Base-by-base conservation (phyloP, 1,140 invertebrate genomes). In the Musca vetustissima region DNA sequence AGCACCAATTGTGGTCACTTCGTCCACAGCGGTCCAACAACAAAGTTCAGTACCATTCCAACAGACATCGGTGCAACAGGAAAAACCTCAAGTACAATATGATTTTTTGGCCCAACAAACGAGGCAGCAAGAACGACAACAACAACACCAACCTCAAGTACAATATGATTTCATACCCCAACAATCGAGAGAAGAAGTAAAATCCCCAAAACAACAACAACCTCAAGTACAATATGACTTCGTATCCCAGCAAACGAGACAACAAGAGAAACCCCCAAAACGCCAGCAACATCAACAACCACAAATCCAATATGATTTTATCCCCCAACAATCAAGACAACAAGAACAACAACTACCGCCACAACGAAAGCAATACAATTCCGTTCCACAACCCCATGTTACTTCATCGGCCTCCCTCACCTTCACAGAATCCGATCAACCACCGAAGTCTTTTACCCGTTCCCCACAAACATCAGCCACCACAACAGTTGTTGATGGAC, bases 401-500 rank as follows among this genome's bases (percentile, higher is more conserved):
- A 47, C 21, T 9, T 47, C 19, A 1, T 19, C 17, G 14, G 13
- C 8, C 28, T 47, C n/a, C 9, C 11, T 22, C 15, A 61, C 17
- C 4, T 17, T 21, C 17, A 21, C 13, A 53, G 22, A 53, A 53
- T 21, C 22, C n/a, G 52, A 53, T 11, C 55, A 28, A 15, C 17
- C n/a, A 2, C 55, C 53, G 14, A 28, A 43, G 11, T 43, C 11
- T 21, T 48, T 11, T 15, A 61, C 11, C 24, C 22, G 24, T 52
- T 52, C 47, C 43, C 43, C 7, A 17, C 55, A 19, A 57, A 55
- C 69, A 53, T 50, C 67, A 4, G 52, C 57, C 14, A 77, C 77
- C 25, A 75, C 78, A 66, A 74, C 70, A 49, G 72, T 78, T 1
- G 78, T 80, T 8, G 76, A 80, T 49, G 78, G 78, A 0, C 78